phyloP scores from a whole-genome alignment of 1,140 invertebrate species.

The Nomia melanderi region DNA sequence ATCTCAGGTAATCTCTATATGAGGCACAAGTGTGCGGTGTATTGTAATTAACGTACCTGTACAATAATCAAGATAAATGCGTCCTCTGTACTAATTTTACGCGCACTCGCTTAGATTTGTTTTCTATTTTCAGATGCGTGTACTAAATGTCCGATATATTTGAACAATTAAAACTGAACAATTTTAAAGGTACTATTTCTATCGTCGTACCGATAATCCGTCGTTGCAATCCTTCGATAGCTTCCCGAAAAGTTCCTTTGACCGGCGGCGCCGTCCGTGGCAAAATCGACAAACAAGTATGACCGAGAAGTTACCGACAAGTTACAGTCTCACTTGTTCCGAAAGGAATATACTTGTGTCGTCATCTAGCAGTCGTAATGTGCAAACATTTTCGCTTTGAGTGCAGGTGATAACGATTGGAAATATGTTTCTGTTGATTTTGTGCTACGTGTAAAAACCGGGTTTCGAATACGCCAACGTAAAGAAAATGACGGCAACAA shows the following conservation, averaged over 20 bases:
- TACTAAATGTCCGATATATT: neutral
- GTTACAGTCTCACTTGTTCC: no score
- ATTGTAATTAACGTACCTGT: neutral
- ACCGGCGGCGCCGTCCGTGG: no score
- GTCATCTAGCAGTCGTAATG: neutral
- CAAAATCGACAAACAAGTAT: no score
- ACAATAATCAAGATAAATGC: neutral
- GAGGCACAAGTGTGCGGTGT: neutral
- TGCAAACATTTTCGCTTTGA: neutral
- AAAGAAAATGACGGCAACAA: constrained; percentile 76
- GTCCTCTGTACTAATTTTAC: neutral
- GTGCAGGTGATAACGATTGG: constrained; percentile 1
- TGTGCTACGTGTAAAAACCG: constrained; percentile 31
- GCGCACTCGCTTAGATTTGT: neutral
- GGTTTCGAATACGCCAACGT: constrained; percentile 15
- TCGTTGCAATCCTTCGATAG: no score
- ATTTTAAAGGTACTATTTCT: neutral
- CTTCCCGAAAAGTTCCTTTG: no score
- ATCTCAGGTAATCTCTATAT: neutral
- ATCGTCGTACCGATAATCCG: no score
- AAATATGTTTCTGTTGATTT: constrained; percentile 11
- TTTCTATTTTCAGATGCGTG: neutral
- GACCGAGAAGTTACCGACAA: no score
- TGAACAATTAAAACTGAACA: no score
- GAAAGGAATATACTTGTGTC: no score